Conservation (phyloP, 2,888 invertebrate species). For the Luffia ferchaultella region DNA sequence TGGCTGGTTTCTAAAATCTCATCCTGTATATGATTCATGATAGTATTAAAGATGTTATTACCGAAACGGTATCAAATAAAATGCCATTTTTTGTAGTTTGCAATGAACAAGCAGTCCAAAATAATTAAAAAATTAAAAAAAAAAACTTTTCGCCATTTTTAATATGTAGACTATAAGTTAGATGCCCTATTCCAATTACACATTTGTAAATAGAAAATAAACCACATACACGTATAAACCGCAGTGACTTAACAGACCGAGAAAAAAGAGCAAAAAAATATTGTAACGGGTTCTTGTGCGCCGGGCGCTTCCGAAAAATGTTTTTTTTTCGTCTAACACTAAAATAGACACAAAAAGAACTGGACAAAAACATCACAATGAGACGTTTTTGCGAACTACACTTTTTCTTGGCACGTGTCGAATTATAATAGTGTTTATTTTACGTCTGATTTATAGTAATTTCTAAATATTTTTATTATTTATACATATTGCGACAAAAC, state of each 20-base stretch:
- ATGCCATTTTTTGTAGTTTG: too few relatives aligned
- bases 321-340: slow-evolving; percentile 5
- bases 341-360: slow-evolving; percentile 5
- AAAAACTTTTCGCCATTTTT: too few relatives aligned
- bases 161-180: background rate
- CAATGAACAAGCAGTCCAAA: too few relatives aligned
- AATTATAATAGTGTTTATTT: too few relatives aligned
- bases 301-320: background rate
- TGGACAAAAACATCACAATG: slow-evolving; percentile 6
- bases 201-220: background rate
- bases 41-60: too few relatives aligned
- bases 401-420: slow-evolving; percentile 7
- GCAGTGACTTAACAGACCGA: background rate
- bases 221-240: background rate
- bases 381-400: slow-evolving; percentile 4
- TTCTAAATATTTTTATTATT: too few relatives aligned
- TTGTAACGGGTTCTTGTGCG: background rate
- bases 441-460: too few relatives aligned
- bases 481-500: too few relatives aligned
- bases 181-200: background rate
- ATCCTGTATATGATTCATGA: too few relatives aligned
- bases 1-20: too few relatives aligned
- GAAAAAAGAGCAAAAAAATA: background rate
- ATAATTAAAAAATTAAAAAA: too few relatives aligned
- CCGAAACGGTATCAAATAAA: too few relatives aligned